Evolutionary conservation across 2,797 vertebrate genomes (phyloP), one percentile per base, ranked within the genome.

Genomic region (Cuculus canorus): DNA sequence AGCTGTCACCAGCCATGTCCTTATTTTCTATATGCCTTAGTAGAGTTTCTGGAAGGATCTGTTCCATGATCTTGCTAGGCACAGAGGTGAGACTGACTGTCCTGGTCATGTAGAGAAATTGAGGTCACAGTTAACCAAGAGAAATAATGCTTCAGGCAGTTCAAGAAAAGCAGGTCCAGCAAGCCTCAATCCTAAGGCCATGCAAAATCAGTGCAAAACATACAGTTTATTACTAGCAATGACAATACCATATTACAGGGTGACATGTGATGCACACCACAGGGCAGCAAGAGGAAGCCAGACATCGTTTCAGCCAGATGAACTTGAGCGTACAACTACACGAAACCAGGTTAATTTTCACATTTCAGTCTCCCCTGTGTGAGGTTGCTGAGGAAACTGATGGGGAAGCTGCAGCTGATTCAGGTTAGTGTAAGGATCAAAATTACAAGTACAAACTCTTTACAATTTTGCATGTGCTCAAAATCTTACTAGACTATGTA

Each of bases 171-270:
- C 22, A 78, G 16, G 2, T 28, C 57, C 92, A 56, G 9, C 23
- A 52, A 73, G 2, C 7, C 32, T 41, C 17, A 21, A 5, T 37
- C n/a, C 33, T 45, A 11, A 68, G 72, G 39, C 7, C 7, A 8
- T 15, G 24, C 4, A 68, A 52, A 33, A 28, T 64, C 25, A 28
- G 23, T 32, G 16, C 10, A 61, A 69, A 82, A 41, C 2, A 8
- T 25, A 10, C 2, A 6, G 2, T 6, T 17, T 83, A 1, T 0
- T n/a, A 11, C 7, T 45, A 30, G 5, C 24, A 53, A 16, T 41
- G 48, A 17, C 28, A 59, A 19, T 56, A 32, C 3, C 18, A 5
- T 23, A 2, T 21, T 56, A 37, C 19, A 68, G 7, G 21, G 7
- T 11, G 9, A 33, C 18, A 2, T 5, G n/a, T 63, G 27, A 73